phyloP scores from a whole-genome alignment of 2,888 invertebrate species.

The Trichogramma evanescens region DNA sequence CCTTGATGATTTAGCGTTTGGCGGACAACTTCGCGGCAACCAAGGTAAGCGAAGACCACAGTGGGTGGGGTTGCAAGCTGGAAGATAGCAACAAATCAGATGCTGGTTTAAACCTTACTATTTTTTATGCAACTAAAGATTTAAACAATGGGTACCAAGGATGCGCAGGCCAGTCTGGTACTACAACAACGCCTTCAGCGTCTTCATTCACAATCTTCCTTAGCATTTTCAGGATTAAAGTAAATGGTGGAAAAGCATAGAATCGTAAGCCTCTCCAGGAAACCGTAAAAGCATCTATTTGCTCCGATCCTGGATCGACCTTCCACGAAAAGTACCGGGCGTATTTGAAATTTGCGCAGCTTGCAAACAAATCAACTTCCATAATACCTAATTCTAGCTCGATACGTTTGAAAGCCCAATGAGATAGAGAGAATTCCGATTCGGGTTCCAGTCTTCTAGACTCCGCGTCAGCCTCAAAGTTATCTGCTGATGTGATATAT shows the following conservation, averaged over 20 bases:
- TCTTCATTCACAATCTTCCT: conserved; percentile 6
- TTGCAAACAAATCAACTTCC: conserved; percentile 19
- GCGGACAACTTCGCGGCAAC: no score
- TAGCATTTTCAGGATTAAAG: neutral
- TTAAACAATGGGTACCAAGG: no score
- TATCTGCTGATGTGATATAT: conserved; percentile 22
- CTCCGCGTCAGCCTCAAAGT: conserved; percentile 25
- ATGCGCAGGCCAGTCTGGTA: neutral
- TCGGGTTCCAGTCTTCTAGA: conserved; percentile 24
- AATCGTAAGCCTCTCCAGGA: conserved; percentile 5
- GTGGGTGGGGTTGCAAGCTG: no score
- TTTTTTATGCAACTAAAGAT: neutral
- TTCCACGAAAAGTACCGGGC: conserved; percentile 8
- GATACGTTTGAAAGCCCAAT: conserved; percentile 10
- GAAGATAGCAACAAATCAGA: neutral
- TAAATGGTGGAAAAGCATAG: conserved; percentile 14
- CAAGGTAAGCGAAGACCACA: no score
- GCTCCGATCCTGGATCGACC: conserved; percentile 7
- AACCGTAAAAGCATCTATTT: conserved; percentile 2
- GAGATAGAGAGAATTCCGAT: conserved; percentile 20
- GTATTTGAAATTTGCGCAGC: conserved; percentile 14
- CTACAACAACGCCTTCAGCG: neutral
- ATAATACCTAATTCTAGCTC: conserved; percentile 1
- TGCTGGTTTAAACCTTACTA: neutral
- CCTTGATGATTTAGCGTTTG: no score